phyloP scores from a whole-genome alignment of 1,140 invertebrate genomes.

The Anthonomus grandis region DNA sequence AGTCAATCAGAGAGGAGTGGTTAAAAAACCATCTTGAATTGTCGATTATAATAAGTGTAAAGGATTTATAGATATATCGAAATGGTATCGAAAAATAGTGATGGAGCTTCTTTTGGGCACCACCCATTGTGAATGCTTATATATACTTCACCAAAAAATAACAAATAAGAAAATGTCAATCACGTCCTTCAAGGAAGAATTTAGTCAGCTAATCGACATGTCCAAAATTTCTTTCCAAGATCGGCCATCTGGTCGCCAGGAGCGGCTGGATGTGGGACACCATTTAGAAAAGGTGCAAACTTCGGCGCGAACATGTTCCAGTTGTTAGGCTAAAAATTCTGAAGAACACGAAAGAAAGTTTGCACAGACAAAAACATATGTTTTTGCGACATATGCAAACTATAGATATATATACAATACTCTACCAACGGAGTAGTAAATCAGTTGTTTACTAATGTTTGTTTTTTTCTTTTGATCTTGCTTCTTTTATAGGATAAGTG shows the following conservation, averaged over 20 bases:
- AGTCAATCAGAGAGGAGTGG: not conserved
- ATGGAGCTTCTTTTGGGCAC: not conserved
- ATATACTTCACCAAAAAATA: not conserved
- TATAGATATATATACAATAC: no score
- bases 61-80: not conserved
- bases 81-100: not conserved
- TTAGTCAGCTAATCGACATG: not conserved
- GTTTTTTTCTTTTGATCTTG: no score
- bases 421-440: no score
- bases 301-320: not conserved
- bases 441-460: no score
- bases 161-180: not conserved
- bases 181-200: not conserved
- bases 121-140: not conserved
- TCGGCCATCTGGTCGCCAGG: not conserved
- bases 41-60: not conserved
- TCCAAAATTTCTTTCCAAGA: not conserved
- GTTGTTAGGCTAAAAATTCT: not conserved
- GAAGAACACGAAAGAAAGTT: not conserved
- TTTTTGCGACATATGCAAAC: no score
- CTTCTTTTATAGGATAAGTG: no score
- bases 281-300: not conserved
- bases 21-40: slow-evolving; percentile 37
- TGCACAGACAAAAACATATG: no score
- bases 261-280: not conserved